Base-by-base conservation (phyloP, 2,797 vertebrate species). In the Micrastur ruficollis region DNA sequence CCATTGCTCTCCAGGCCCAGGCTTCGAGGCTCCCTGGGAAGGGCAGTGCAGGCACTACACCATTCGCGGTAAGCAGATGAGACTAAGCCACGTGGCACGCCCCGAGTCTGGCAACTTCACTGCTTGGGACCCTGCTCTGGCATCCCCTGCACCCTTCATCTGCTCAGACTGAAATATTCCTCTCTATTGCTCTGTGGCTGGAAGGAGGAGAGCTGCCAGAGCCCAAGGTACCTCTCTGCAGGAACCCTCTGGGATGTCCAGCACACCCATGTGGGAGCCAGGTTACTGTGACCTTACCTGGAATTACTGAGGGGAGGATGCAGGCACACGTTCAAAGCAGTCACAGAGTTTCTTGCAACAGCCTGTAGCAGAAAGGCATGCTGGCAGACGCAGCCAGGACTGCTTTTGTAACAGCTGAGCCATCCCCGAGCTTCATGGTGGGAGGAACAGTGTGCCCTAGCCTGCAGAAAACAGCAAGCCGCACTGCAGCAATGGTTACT, bases 71-170 rank as follows among this genome's bases (percentile, higher is more conserved):
- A 49, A 56, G 56, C 26, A 23, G 34, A 50, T 9, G 42, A 32
- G 49, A 22, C 29, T 34, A 55, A 82, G 42, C 56, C 32, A n/a
- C 1, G 1, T 1, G 4, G 34, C 26, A 58, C 1, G 2, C 32
- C 36, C 11, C 0, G 0, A n/a, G 20, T 15, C 29, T 50, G 27
- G 32, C 65, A 86, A 11, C 31, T 80, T 61, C 72, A 68, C 1
- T 0, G 0, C 44, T 32, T 61, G 31, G 8, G 29, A 47, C 46
- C 13, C 55, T 65, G 25, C 56, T 59, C 59, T 44, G 27, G 50
- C 40, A 40, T 12, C 11, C 34, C 21, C 50, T 38, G n/a, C n/a
- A 55, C 36, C n/a, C 31, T 68, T 59, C 47, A 46, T 9, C 11
- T 46, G 70, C 52, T 40, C 29, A 2, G 25, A 62, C 13, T 5